These are phyloP conservation scores for Bolinopsis microptera DNA, from an alignment of 37 sponge, comb jelly and placozoan genomes.

Conservation along the genomic window DNA sequence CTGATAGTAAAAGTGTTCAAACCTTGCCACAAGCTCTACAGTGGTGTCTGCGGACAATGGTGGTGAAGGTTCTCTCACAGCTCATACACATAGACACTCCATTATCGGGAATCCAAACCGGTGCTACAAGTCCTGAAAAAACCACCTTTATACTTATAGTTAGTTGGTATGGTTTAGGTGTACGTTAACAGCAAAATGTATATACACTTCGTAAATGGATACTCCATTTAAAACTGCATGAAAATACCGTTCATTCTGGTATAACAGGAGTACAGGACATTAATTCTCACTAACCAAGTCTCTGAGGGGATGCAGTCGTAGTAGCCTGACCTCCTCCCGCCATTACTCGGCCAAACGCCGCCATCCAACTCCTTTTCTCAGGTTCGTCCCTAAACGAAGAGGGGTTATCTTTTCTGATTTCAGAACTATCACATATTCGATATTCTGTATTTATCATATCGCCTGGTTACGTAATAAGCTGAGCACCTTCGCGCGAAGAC, in stretches of 20 bases:
- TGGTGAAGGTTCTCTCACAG: conserved; percentile 80
- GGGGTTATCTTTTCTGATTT: too few relatives aligned
- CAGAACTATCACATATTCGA: too few relatives aligned
- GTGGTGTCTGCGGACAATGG: conserved; percentile 88
- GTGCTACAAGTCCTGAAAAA: conserved; percentile 70
- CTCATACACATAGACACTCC: conserved; percentile 91
- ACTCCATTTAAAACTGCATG: too few relatives aligned
- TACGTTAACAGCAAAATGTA: too few relatives aligned
- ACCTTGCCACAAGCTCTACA: conserved; percentile 95
- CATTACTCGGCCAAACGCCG: not conserved
- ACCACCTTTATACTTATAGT: too few relatives aligned
- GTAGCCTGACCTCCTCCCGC: not conserved
- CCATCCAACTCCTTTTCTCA: conserved; percentile 22
- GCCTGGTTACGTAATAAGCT: too few relatives aligned
- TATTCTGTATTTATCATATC: too few relatives aligned
- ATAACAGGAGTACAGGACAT: too few relatives aligned
- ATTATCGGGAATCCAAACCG: conserved; percentile 92
- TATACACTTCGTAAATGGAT: too few relatives aligned
- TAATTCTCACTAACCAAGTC: not conserved
- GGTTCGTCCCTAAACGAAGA: not conserved
- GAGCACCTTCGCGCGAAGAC: too few relatives aligned
- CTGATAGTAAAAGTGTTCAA: not conserved
- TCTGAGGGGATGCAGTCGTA: not conserved
- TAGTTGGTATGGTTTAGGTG: too few relatives aligned
- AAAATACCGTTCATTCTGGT: too few relatives aligned